Evolutionary conservation across 2,888 invertebrate genomes (phyloP), one percentile per base, ranked within the genome.

Genomic region (Microctonus hyperodae): DNA sequence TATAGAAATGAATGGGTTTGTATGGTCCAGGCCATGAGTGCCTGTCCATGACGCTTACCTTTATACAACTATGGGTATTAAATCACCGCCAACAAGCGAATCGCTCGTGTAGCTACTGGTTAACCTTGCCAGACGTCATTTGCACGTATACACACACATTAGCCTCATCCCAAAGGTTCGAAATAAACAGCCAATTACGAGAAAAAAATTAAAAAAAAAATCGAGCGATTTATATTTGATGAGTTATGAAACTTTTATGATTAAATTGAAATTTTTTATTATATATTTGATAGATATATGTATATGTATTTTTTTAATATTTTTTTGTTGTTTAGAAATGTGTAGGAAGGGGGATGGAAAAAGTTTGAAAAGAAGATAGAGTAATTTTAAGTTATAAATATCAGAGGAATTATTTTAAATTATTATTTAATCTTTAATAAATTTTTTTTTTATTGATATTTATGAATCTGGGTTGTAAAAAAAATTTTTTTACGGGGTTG

Each of bases 11-110:
- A 13, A 13, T 61, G n/a, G 37, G 28, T 57, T 20, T 37, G 11
- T 1, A 23, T 40, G 28, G 56, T 25, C 35, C 69, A 69, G 63
- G 67, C 65, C 53, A 50, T 35, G 57, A 48, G 67, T 44, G 44
- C 64, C 73, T 72, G 70, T 69, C 69, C 68, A 69, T 72, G 69
- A 72, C 72, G 71, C 66, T 70, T 64, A 65, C 65, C 16, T 16
- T 7, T 68, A 69, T 56, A 70, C 70, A 68, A 65, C 44, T 68
- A 58, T 65, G 68, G 73, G 69, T 71, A 69, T 71, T 74, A 74
- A 74, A 74, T 73, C 74, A 73, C 73, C 65, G 74, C 68, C 67
- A 70, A 72, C 68, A 56, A 70, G 65, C 65, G 67, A 65, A 65
- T 68, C 61, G 64, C 48, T 55, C 64, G 44, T 64, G 64, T 67